Base-by-base conservation (phyloP, 2,113 vertebrate species). In the Poeciliopsis occidentalis region DNA sequence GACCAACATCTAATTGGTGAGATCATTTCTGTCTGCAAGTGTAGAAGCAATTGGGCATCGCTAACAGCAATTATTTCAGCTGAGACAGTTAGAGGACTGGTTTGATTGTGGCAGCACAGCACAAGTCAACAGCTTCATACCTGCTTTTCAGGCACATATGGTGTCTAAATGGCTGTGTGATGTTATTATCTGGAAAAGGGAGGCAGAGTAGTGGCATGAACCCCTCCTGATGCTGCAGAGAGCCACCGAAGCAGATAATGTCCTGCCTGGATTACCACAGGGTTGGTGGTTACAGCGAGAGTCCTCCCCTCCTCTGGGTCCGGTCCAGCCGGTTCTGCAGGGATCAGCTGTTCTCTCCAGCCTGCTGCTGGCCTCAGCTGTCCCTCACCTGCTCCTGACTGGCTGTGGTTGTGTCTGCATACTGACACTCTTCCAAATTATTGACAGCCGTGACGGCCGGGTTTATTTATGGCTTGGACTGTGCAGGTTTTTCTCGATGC, bases 241-340 rank as follows among this genome's bases (percentile, higher is more conserved):
- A 79, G 30, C 81, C 88, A 86, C 82, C 75, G 75, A 76, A 75
- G 91, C 89, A 90, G 87, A 91, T 92, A 92, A 90, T 86, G 91
- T 84, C 83, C 81, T 73, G 78, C 84, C 88, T 87, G 87, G 86
- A 93, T 93, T 88, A 91, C 89, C 89, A 82, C 85, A 71, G 86
- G 90, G 91, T 91, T 72, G 62, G 73, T 31, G 85, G 87, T 90
- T 90, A 89, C 85, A 83, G 83, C 62, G 81, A 76, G 83, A 80
- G 26, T 62, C 86, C 85, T 60, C 86, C 83, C 86, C 91, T 15
- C 39, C 88, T 87, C 88, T 90, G 88, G 91, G 90, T 79, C 89
- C 75, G 84, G 81, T 87, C 76, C 24, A 77, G 82, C 82, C 61
- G 84, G 79, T 86, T 87, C 85, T 87, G 87, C 85, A 74, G 84